Percentiles rank a stretch among this genome's conserved stretches.
phyloP scores from a whole-genome alignment of 2,888 invertebrate genomes.

The Agrochola litura region DNA sequence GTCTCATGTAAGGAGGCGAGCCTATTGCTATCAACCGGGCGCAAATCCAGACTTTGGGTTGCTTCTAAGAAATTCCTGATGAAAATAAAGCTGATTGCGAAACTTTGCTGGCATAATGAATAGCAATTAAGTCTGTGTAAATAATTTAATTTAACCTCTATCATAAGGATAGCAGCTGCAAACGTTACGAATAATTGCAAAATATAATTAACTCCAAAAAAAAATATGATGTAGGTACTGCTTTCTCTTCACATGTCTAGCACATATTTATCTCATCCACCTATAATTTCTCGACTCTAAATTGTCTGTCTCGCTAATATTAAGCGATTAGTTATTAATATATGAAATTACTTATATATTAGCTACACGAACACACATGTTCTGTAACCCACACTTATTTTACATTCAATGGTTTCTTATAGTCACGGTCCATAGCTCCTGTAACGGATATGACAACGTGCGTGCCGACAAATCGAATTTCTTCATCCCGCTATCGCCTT shows the following conservation, averaged over 20 bases:
- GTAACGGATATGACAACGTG: constrained; percentile 77
- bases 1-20: no score
- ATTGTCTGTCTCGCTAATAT: constrained; percentile 41
- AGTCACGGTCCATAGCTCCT: constrained; percentile 71
- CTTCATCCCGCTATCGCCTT: constrained; percentile 35
- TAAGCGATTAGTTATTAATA: constrained; percentile 52
- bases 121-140: no score
- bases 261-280: constrained; percentile 1
- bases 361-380: constrained; percentile 52
- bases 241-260: constrained; percentile 52
- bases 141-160: neutral
- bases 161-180: neutral
- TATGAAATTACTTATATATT: constrained; percentile 57
- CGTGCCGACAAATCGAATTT: constrained; percentile 58
- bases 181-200: neutral
- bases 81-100: neutral
- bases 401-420: constrained; percentile 71
- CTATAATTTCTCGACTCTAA: constrained; percentile 43
- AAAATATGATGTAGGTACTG: constrained; percentile 7
- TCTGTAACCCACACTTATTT: constrained; percentile 56
- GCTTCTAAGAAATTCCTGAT: neutral
- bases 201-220: constrained; percentile 24
- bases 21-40: neutral
- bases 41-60: neutral
- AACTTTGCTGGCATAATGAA: no score